Evolutionary conservation across 2,888 invertebrate genomes (phyloP), one percentile per base, ranked within the genome.

Genomic region (Strigamia transsilvanica): DNA sequence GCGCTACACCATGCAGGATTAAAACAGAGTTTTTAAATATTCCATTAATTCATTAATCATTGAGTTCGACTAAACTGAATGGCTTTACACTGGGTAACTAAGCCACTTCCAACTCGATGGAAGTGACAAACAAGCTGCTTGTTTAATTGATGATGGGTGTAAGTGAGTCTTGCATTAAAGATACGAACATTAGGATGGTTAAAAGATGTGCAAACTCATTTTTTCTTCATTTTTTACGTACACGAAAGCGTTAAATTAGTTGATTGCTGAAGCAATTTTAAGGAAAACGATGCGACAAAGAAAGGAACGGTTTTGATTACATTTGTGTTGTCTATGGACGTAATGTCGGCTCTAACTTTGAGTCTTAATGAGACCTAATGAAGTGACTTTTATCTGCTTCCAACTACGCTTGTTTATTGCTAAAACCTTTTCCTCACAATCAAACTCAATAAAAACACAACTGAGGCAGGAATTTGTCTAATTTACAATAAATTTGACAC

Each of bases 351-450:
- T 73, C 73, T 32, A 73, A 32, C 73, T 73, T 73, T 73, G 73
- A 73, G 3, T 23, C 73, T 32, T 73, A 73, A 73, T 73, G 73
- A 73, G 73, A 73, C 73, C 73, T 73, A 73, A 73, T 73, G 73
- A 73, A 73, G 73, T 73, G 73, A 12, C 32, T 32, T 73, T 73
- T 73, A 73, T 73, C 73, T 73, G 73, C 73, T 73, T 73, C 15
- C 73, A 73, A 73, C 73, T 73, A 73, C 27, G 56, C 23, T 73
- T 73, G 73, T 32, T n/a, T 21, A 66, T 21, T 73, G 27, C 15
- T 27, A n/a, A 32, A 61, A 73, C 12, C 15, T 73, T 73, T 73
- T 27, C 23, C 32, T 15, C 10, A 27, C 32, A 32, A 32, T 32
- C 27, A 73, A 73, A 23, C 27, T 73, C 32, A 73, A 73, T 32